Evolutionary conservation across 2,888 invertebrate species (phyloP).

Genomic region (Abrostola triplasia): DNA sequence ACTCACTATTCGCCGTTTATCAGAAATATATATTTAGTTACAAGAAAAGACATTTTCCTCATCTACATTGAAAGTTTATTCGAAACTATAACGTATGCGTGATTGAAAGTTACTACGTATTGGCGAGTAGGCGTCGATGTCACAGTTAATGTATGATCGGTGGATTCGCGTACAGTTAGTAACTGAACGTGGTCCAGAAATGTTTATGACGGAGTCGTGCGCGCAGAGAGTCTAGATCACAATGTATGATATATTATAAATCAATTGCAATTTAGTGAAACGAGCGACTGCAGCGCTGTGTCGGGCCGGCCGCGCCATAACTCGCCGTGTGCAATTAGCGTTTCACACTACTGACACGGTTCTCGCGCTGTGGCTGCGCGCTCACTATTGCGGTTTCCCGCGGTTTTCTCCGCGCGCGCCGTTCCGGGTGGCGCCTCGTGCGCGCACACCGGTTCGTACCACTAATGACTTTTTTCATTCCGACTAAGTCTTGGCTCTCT

Average conservation of each 20-base stretch:
- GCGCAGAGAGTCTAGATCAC: constrained; percentile 28
- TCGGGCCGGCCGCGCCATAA: constrained; percentile 72
- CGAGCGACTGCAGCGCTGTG: constrained; percentile 65
- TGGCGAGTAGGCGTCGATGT: constrained; percentile 33
- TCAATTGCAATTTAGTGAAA: constrained; percentile 60
- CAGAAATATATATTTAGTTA: constrained; percentile 41
- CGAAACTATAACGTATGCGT: constrained; percentile 28
- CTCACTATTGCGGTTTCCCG: constrained; percentile 86
- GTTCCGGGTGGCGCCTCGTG: constrained; percentile 86
- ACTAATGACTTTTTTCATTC: constrained; percentile 76
- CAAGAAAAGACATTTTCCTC: constrained; percentile 26
- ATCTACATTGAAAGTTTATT: constrained; percentile 30
- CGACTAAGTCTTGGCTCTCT: constrained; percentile 66
- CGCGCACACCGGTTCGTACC: constrained; percentile 75
- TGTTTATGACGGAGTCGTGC: constrained; percentile 31
- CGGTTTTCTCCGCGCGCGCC: constrained; percentile 85
- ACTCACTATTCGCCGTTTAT: constrained; percentile 76
- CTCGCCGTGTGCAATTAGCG: constrained; percentile 82
- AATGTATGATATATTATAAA: constrained; percentile 52
- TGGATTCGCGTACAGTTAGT: constrained; percentile 41
- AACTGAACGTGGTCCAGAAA: constrained; percentile 31
- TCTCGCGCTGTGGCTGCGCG: constrained; percentile 77
- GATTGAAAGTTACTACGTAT: constrained; percentile 31
- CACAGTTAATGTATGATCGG: constrained; percentile 37
- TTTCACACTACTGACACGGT: constrained; percentile 88